phyloP scores from a whole-genome alignment of 1,140 invertebrate species.

The Propsilocerus akamusi region DNA sequence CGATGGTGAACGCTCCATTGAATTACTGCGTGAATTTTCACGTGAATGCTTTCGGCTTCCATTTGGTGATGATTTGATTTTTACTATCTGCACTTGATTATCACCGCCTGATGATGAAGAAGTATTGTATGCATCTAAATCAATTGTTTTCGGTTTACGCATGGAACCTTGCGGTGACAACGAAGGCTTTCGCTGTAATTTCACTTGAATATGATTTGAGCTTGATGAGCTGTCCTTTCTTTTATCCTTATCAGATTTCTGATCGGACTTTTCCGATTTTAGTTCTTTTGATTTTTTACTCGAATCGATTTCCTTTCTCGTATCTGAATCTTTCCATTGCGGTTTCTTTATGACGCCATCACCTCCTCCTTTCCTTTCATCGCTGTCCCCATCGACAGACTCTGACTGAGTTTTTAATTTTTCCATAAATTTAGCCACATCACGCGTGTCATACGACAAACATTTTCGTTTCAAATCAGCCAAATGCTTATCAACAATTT shows the following conservation, averaged over 20 bases:
- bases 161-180: neutral
- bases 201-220: neutral
- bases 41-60: slow-evolving; percentile 18
- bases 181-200: neutral
- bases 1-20: neutral
- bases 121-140: neutral
- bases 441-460: slow-evolving; percentile 15
- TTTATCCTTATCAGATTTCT: slow-evolving; percentile 7
- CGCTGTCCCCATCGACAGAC: slow-evolving; percentile 16
- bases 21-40: slow-evolving; percentile 9
- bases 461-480: slow-evolving; percentile 20
- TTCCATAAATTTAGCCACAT: slow-evolving; percentile 23
- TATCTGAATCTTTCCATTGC: slow-evolving; percentile 9
- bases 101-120: slow-evolving; percentile 8
- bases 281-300: slow-evolving; percentile 13
- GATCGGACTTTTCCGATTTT: slow-evolving; percentile 16
- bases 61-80: slow-evolving; percentile 20
- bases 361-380: slow-evolving; percentile 17
- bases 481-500: slow-evolving; percentile 21
- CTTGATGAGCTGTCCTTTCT: slow-evolving; percentile 5
- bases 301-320: slow-evolving; percentile 12
- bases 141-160: neutral
- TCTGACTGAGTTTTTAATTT: slow-evolving; percentile 20
- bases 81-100: slow-evolving; percentile 22
- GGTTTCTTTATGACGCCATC: slow-evolving; percentile 13